Conservation (phyloP, 2,797 vertebrate genomes). For the Gallinago stenura region DNA sequence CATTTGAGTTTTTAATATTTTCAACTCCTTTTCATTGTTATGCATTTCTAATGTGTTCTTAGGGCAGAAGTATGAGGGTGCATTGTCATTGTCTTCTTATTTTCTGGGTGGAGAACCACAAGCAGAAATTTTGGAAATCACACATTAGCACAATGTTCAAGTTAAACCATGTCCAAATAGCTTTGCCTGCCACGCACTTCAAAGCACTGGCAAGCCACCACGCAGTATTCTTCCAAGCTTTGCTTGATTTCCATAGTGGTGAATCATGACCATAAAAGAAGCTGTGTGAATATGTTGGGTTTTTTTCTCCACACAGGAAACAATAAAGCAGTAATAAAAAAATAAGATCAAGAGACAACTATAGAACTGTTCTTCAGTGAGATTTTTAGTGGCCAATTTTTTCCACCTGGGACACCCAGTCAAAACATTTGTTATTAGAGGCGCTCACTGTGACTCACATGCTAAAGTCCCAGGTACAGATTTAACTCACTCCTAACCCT, state of each 20-base stretch:
- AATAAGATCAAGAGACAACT: background rate
- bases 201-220: constrained; percentile 50
- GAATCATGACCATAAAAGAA: constrained; percentile 64
- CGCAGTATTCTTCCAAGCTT: background rate
- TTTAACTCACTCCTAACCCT: background rate
- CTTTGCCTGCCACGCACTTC: constrained; percentile 31
- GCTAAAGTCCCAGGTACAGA: background rate
- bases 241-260: constrained; percentile 40
- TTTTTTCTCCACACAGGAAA: constrained; percentile 24
- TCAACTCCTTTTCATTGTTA: background rate
- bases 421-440: background rate
- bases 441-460: background rate
- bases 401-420: constrained; percentile 1
- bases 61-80: background rate
- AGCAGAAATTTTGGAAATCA: constrained; percentile 42
- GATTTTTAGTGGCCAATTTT: background rate
- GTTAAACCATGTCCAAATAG: constrained; percentile 25
- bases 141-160: constrained; percentile 39
- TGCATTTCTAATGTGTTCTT: background rate
- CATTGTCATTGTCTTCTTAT: background rate
- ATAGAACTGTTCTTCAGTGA: background rate
- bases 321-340: constrained; percentile 45
- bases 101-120: constrained; percentile 44
- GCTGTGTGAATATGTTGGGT: background rate
- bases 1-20: background rate